A percentile compares a stretch with the other conserved stretches of the same genome.
phyloP scores from a whole-genome alignment of 2,113 vertebrate species.

The Phalacrocorax aristotelis region DNA sequence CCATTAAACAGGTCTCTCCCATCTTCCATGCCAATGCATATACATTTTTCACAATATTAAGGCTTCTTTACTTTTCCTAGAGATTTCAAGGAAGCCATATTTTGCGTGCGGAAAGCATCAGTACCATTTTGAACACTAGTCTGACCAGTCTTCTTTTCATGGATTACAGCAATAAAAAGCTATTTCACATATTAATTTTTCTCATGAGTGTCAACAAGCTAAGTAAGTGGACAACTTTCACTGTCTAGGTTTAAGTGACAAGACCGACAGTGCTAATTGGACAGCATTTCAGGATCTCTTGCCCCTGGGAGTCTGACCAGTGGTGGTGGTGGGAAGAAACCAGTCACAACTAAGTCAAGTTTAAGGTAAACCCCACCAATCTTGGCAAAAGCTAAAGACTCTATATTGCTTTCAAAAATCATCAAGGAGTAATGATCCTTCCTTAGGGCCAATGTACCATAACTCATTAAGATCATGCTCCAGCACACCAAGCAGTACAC shows the following conservation, averaged over 20 bases:
- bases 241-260: background rate
- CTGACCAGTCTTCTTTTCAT: background rate
- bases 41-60: background rate
- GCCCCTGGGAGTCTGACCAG: rapidly evolving
- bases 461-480: background rate
- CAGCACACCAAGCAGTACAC: background rate
- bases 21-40: background rate
- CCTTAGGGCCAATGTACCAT: background rate
- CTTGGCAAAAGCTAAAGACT: background rate
- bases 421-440: background rate
- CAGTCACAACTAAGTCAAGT: background rate
- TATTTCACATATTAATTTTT: background rate
- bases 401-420: background rate
- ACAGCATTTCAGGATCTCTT: background rate
- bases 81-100: background rate
- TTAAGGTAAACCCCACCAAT: background rate
- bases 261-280: background rate
- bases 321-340: background rate
- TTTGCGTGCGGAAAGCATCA: background rate
- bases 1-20: background rate
- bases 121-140: background rate
- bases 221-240: background rate
- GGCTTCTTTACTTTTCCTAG: background rate
- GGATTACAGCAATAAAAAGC: background rate
- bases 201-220: background rate